These are phyloP conservation scores for Corythornis madagascariensis DNA, from an alignment of 2,113 vertebrate species.

Conservation along the genomic window DNA sequence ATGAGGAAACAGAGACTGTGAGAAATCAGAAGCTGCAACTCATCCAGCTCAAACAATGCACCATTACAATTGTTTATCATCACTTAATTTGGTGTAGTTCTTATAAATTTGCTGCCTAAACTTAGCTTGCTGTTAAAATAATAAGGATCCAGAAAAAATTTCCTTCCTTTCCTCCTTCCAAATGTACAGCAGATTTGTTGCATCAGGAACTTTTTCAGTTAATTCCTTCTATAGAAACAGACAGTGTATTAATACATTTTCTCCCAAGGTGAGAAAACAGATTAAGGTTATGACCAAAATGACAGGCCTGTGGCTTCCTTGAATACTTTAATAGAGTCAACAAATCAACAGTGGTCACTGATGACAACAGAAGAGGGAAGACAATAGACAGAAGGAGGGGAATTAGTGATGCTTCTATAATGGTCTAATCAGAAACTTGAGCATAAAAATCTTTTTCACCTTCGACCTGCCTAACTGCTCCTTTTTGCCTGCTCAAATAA, in stretches of 20 bases:
- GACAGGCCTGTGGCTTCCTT: conserved; percentile 64
- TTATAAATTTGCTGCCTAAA: not conserved
- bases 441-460: conserved; percentile 36
- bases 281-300: conserved; percentile 72
- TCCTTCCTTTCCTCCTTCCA: not conserved
- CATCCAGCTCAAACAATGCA: not conserved
- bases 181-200: not conserved
- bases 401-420: conserved; percentile 58
- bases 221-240: conserved; percentile 23
- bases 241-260: conserved; percentile 56
- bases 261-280: conserved; percentile 70
- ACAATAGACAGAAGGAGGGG: conserved; percentile 42
- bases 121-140: not conserved
- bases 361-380: conserved; percentile 55
- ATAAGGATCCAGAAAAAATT: not conserved
- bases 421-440: conserved; percentile 45
- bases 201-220: conserved; percentile 22
- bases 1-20: not conserved
- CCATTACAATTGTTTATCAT: not conserved
- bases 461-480: conserved; percentile 22
- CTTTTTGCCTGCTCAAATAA: conserved; percentile 14
- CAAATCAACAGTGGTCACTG: conserved; percentile 61
- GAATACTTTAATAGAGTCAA: conserved; percentile 62
- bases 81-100: not conserved
- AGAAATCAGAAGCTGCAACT: not conserved